Evolutionary conservation across 2,113 vertebrate species (phyloP), one percentile per base, ranked within the genome.

Genomic region (Sylvietta virens): DNA sequence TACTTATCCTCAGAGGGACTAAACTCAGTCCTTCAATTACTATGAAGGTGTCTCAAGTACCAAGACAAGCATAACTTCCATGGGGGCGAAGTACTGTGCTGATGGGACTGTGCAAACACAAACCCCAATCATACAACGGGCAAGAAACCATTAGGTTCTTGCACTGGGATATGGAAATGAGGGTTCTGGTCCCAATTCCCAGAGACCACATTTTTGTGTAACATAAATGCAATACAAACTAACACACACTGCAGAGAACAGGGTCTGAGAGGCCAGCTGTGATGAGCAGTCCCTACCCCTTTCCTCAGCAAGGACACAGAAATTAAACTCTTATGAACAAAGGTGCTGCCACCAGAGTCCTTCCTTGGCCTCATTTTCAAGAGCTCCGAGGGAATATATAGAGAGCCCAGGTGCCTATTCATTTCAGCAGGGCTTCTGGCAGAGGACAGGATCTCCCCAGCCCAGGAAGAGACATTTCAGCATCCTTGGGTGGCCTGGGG

Each of bases 91-190:
- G 33, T 17, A 19, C 48, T 37, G 21, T 27, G 53, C 12, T 81
- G 45, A 42, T 0, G 4, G 39, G 15, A 94, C 66, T 4, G 45
- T 11, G 28, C 0, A 2, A 37, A 20, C 33, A 86, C 1, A 2
- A 77, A 27, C 15, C 17, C 11, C 44, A 53, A 1, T 12, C 33
- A 20, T 2, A 30, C 11, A 58, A 42, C 6, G 66, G 85, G 15
- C 35, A 71, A 64, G 42, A 90, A 85, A 58, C 31, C 24, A 37
- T 23, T 1, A 19, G 18, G 10, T 39, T 18, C 12, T 51, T 70
- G 8, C 1, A 3, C 2, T 37, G 51, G 7, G 8, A 57, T 30
- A 6, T 12, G 10, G 23, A 66, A 88, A 57, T 2, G 2, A 70
- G 15, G 15, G 6, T n/a, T 66, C 50, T 83, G 31, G 17, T 45